Percentiles rank a stretch among this genome's conserved stretches.
Evolutionary conservation across 23 tunicate genomes (phyloP).

Genomic region (Ascidia mentula): DNA sequence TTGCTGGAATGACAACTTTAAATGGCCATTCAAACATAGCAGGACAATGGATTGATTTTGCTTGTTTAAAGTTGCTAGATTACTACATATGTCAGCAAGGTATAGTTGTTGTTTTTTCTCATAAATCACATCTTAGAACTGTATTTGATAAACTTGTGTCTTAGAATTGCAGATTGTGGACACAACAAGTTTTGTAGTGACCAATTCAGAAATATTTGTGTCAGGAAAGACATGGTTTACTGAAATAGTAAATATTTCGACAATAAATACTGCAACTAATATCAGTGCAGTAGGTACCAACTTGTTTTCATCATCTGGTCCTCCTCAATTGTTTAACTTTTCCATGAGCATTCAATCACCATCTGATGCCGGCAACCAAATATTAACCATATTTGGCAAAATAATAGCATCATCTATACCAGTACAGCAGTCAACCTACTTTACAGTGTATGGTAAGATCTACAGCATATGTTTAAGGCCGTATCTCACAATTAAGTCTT

Average conservation of each 20-base stretch:
- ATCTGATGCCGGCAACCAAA: not conserved
- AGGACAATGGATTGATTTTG: not conserved
- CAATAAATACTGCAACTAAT: not conserved
- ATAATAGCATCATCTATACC: not conserved
- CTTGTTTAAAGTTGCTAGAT: not conserved
- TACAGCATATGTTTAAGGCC: too few relatives aligned
- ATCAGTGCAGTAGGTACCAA: not conserved
- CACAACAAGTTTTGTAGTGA: not conserved
- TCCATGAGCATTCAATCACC: not conserved
- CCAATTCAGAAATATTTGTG: not conserved
- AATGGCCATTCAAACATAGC: not conserved
- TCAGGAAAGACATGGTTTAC: not conserved
- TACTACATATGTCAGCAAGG: not conserved
- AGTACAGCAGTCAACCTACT: not conserved
- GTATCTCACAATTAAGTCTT: too few relatives aligned
- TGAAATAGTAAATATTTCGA: not conserved
- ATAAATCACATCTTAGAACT: not conserved
- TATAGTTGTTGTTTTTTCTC: not conserved
- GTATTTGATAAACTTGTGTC: not conserved
- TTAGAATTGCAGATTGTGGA: not conserved
- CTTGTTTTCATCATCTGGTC: not conserved
- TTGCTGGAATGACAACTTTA: not conserved
- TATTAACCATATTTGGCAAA: not conserved
- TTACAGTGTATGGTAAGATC: not conserved
- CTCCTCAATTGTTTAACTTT: not conserved